Conservation (phyloP, 2,113 vertebrate genomes). For the Zosterops japonicus region DNA sequence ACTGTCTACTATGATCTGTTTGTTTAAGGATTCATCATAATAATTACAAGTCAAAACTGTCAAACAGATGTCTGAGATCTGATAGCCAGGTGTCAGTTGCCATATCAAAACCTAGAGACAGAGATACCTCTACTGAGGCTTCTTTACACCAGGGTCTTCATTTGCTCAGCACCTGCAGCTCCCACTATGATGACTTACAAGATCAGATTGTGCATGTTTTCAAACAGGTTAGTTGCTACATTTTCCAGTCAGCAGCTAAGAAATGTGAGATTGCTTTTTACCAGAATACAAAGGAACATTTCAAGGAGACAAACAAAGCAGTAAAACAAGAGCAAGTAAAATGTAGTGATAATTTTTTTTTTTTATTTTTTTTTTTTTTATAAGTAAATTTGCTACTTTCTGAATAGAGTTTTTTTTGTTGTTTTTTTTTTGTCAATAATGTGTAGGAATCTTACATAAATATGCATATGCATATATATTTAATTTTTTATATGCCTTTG, state of each 20-base stretch:
- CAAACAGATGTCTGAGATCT: neutral
- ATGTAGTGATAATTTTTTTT: neutral
- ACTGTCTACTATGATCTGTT: constrained; percentile 1
- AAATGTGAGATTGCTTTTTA: neutral
- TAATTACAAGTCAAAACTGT: constrained; percentile 37
- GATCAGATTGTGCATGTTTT: neutral
- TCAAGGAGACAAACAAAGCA: neutral
- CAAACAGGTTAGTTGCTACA: neutral
- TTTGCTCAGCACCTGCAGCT: neutral
- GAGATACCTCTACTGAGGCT: neutral
- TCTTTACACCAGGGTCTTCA: neutral
- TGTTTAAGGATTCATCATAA: constrained; percentile 37
- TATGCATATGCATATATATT: neutral
- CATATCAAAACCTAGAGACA: neutral
- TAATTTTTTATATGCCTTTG: neutral
- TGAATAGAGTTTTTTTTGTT: neutral
- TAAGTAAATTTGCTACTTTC: neutral
- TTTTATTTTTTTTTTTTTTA: neutral
- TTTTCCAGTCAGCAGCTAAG: neutral
- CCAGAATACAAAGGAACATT: neutral
- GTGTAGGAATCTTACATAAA: neutral
- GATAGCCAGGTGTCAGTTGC: neutral
- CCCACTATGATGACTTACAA: neutral
- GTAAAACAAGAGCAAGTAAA: neutral
- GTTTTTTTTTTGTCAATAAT: neutral